A percentile compares a stretch with the other conserved stretches of the same genome.
These are phyloP conservation scores for Pelusios castaneus DNA, from an alignment of 2,113 vertebrate genomes.

Conservation along the genomic window DNA sequence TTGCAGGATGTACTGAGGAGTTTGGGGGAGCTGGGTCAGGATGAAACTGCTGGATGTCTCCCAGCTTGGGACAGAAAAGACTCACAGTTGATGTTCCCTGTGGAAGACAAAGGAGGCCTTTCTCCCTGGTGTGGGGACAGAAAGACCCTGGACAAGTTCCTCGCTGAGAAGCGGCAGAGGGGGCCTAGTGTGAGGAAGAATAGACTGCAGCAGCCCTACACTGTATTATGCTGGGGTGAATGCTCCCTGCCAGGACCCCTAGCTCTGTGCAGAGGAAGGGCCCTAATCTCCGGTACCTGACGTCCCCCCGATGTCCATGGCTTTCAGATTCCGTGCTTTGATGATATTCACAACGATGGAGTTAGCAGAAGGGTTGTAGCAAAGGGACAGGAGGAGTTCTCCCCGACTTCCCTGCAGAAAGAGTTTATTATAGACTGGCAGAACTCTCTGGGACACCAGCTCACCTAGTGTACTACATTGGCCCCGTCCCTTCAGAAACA, in stretches of 20 bases:
- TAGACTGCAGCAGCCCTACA: not conserved
- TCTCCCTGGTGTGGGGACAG: not conserved
- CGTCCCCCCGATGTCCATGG: constrained; percentile 99
- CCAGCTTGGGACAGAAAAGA: not conserved
- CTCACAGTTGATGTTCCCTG: not conserved
- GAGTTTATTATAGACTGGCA: not conserved
- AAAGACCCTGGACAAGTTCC: not conserved
- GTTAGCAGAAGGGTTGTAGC: constrained; percentile 98
- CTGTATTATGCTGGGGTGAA: not conserved
- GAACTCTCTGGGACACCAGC: not conserved
- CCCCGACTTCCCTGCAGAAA: constrained; percentile 90
- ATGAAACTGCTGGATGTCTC: not conserved
- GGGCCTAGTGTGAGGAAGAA: not conserved
- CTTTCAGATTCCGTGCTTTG: constrained; percentile 99
- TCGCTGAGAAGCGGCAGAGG: not conserved
- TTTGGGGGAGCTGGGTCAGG: not conserved
- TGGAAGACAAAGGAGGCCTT: not conserved
- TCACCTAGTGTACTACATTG: not conserved
- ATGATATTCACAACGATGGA: constrained; percentile 99
- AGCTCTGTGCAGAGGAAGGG: not conserved
- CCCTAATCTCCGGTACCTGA: constrained; percentile 80
- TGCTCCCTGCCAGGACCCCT: not conserved
- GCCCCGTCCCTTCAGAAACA: not conserved
- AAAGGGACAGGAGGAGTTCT: constrained; percentile 95
- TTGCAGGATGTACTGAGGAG: not conserved